Evolutionary conservation across 2,797 vertebrate genomes (phyloP).

Genomic region (Chlorospingus flavigularis): DNA sequence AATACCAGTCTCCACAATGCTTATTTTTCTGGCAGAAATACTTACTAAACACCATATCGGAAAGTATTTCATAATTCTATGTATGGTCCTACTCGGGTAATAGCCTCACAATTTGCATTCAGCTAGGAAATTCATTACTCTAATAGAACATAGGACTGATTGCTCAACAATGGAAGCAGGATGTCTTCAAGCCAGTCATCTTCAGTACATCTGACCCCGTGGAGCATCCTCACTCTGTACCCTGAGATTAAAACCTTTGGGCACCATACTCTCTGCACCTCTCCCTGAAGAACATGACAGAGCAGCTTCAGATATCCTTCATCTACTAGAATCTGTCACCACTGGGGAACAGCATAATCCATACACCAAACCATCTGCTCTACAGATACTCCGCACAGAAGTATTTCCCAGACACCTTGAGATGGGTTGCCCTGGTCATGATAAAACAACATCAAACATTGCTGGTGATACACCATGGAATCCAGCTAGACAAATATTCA

Average conservation of each 20-base stretch:
- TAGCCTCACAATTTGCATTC: background rate
- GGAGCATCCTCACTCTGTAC: background rate
- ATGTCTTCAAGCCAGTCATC: background rate
- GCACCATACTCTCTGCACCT: background rate
- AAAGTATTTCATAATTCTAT: background rate
- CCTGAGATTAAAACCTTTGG: background rate
- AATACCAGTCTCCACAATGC: background rate
- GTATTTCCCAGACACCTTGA: background rate
- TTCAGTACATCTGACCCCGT: background rate
- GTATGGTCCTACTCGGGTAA: background rate
- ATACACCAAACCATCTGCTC: background rate
- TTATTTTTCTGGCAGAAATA: background rate
- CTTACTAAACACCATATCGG: background rate
- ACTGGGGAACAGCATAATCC: background rate
- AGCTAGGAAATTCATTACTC: background rate
- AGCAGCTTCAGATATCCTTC: background rate
- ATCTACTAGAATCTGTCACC: background rate
- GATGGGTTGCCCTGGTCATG: background rate
- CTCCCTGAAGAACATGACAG: background rate
- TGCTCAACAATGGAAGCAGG: background rate
- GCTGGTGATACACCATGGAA: background rate
- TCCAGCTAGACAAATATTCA: background rate
- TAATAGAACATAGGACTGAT: background rate
- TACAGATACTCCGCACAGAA: background rate
- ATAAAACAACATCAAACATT: background rate